phyloP scores from a whole-genome alignment of 1,140 invertebrate species.

The Anastrepha obliqua region DNA sequence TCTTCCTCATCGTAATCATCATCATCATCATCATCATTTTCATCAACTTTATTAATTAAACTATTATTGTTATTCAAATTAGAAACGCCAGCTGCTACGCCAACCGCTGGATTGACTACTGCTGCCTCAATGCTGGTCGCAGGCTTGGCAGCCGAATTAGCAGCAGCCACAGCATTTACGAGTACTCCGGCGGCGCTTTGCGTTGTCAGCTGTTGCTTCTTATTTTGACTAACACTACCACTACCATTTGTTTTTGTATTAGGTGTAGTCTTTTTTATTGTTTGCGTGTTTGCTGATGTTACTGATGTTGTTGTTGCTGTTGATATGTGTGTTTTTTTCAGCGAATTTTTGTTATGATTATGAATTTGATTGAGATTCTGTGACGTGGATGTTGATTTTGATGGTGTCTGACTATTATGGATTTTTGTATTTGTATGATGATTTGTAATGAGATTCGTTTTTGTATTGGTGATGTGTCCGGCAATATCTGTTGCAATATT shows the following conservation, averaged over 20 bases:
- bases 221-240: constrained; percentile 59
- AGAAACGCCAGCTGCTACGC: constrained; percentile 64
- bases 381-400: constrained; percentile 62
- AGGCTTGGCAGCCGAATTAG: not conserved
- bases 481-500: constrained; percentile 34
- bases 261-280: constrained; percentile 57
- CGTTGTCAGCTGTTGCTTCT: constrained; percentile 38
- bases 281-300: constrained; percentile 55
- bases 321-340: constrained; percentile 57
- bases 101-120: constrained; percentile 69
- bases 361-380: constrained; percentile 54
- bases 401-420: constrained; percentile 51
- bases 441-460: constrained; percentile 25
- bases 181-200: not conserved
- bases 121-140: not conserved
- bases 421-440: constrained; percentile 50
- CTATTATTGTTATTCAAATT: constrained; percentile 64
- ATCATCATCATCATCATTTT: constrained; percentile 82
- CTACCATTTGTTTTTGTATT: constrained; percentile 57
- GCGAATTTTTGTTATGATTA: constrained; percentile 39
- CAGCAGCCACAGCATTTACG: not conserved
- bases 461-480: constrained; percentile 51
- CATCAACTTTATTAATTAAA: constrained; percentile 80
- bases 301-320: constrained; percentile 61
- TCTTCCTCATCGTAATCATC: constrained; percentile 78